Conservation (phyloP, 2,113 vertebrate species). For the Oncorhynchus mykiss region DNA sequence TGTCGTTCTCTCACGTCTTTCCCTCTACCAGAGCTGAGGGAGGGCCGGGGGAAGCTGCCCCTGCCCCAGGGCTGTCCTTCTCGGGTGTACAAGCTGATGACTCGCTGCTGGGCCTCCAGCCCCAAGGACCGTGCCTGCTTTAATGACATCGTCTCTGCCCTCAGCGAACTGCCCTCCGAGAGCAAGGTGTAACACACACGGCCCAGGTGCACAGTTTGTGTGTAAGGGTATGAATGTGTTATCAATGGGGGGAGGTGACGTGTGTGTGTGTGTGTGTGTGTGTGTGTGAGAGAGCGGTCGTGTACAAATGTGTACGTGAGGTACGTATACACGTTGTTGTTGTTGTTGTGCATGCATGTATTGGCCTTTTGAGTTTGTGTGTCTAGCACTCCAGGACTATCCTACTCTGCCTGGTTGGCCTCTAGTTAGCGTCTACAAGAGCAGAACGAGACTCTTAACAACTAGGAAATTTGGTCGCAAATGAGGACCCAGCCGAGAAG, state of each 20-base stretch:
- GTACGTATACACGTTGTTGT: not conserved
- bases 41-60: constrained; percentile 80
- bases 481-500: no score
- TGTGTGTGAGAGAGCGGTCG: not conserved
- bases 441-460: no score
- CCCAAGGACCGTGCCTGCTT: constrained; percentile 95
- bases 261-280: constrained; percentile 18
- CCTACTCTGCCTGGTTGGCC: not conserved
- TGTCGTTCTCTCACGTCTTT: not conserved
- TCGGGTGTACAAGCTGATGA: constrained; percentile 90
- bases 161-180: constrained; percentile 84
- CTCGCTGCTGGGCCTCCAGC: constrained; percentile 88
- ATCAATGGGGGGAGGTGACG: constrained; percentile 6
- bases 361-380: not conserved
- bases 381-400: not conserved
- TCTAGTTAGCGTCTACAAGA: no score
- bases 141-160: constrained; percentile 81
- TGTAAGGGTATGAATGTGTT: not conserved
- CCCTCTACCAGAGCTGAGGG: constrained; percentile 78
- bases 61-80: constrained; percentile 87
- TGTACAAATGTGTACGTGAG: not conserved
- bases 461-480: no score
- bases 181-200: constrained; percentile 80
- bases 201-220: not conserved
- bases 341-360: not conserved